Evolutionary conservation across 2,888 invertebrate species (phyloP).

Genomic region (Sinodicranocentrus sp.): DNA sequence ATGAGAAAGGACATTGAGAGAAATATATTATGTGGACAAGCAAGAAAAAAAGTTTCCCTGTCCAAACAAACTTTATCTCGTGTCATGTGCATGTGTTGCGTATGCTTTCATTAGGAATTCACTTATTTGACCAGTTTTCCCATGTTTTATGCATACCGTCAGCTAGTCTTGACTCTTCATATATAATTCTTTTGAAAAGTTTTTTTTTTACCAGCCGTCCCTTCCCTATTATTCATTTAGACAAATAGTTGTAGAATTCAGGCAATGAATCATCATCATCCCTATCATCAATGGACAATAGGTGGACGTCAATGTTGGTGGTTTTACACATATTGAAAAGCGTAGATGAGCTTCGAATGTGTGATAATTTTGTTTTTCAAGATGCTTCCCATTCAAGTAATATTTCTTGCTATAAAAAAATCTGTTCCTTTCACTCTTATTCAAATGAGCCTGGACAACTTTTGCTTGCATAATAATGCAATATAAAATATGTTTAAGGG

Average conservation of each 20-base stretch:
- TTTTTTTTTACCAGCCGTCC: constrained; percentile 14
- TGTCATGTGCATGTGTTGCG: too few species aligned
- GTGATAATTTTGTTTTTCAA: too few species aligned
- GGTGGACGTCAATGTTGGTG: constrained; percentile 13
- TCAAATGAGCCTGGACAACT: constrained; percentile 33
- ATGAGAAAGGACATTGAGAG: not conserved
- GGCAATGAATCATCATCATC: constrained; percentile 31
- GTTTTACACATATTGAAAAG: too few species aligned
- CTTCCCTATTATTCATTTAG: constrained; percentile 28
- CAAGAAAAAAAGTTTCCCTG: not conserved
- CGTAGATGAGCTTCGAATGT: too few species aligned
- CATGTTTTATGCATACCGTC: not conserved
- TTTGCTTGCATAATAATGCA: constrained; percentile 1
- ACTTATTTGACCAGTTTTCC: not conserved
- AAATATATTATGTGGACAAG: not conserved
- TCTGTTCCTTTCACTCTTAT: constrained; percentile 9
- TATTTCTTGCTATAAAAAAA: too few species aligned
- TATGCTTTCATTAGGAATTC: constrained; percentile 13
- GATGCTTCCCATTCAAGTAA: too few species aligned
- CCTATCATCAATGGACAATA: constrained; percentile 22
- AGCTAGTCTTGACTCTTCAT: not conserved
- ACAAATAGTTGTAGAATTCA: constrained; percentile 20
- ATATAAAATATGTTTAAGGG: constrained; percentile 9
- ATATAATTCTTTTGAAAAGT: not conserved
- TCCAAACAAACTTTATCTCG: constrained; percentile 12